phyloP scores from a whole-genome alignment of 2,113 vertebrate species.

The Ophthalmolycus amberensis region DNA sequence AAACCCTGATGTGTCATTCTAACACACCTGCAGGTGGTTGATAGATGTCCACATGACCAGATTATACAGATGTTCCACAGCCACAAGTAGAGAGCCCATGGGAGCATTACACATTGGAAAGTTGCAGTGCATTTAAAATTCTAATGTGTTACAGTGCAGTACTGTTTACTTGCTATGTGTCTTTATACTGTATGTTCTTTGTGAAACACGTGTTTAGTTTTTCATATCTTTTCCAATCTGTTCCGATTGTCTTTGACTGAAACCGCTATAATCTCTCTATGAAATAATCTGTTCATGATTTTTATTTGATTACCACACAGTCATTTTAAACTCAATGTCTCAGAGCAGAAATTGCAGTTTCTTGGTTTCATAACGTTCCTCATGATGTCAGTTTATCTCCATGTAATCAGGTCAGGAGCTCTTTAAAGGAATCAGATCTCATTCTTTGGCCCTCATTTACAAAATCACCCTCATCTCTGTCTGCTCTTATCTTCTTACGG shows the following conservation, averaged over 20 bases:
- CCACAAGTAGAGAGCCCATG: background rate
- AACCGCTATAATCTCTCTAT: background rate
- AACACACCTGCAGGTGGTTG: background rate
- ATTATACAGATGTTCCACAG: background rate
- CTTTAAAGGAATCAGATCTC: conserved; percentile 67
- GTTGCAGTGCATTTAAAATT: background rate
- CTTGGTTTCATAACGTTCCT: background rate
- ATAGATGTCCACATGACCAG: background rate
- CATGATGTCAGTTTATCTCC: conserved; percentile 46
- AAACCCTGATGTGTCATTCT: background rate
- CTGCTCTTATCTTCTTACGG: conserved; percentile 58
- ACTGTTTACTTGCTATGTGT: background rate
- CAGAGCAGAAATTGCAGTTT: background rate
- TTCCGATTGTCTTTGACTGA: background rate
- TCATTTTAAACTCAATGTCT: background rate
- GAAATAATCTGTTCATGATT: background rate
- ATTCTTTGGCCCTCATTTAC: conserved; percentile 61
- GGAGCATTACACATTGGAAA: background rate
- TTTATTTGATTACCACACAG: background rate
- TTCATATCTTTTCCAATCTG: background rate
- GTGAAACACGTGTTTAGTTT: background rate
- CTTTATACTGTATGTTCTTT: background rate
- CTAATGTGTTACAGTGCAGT: background rate
- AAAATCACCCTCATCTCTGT: conserved; percentile 37
- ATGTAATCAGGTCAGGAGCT: conserved; percentile 41